A percentile compares a stretch with the other conserved stretches of the same genome.
phyloP scores from a whole-genome alignment of 2,113 vertebrate species.

The Esox niger region DNA sequence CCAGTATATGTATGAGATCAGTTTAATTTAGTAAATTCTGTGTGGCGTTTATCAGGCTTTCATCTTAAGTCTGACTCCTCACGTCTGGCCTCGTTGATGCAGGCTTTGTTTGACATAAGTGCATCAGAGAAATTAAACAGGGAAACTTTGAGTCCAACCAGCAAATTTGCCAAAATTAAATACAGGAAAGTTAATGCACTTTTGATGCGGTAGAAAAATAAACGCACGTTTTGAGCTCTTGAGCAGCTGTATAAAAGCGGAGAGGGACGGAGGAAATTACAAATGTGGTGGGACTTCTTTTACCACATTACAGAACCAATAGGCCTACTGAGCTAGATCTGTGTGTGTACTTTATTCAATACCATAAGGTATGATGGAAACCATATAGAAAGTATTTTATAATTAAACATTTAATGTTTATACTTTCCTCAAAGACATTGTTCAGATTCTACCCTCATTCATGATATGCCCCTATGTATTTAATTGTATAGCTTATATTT shows the following conservation, averaged over 20 bases:
- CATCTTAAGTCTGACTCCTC: neutral
- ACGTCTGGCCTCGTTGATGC: slow-evolving; percentile 6
- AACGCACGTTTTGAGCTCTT: slow-evolving; percentile 19
- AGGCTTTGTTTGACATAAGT: slow-evolving; percentile 20
- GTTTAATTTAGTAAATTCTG: neutral
- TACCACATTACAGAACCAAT: slow-evolving; percentile 35
- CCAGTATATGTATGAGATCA: slow-evolving; percentile 1
- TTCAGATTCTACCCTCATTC: slow-evolving; percentile 33
- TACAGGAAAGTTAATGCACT: slow-evolving; percentile 16
- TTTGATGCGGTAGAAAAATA: slow-evolving; percentile 44
- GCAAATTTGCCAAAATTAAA: slow-evolving; percentile 33
- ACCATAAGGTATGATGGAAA: slow-evolving; percentile 10
- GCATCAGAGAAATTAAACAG: slow-evolving; percentile 20
- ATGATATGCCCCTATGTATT: slow-evolving; percentile 32
- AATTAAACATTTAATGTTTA: slow-evolving; percentile 23
- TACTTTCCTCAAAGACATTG: slow-evolving; percentile 23
- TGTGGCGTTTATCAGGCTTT: neutral
- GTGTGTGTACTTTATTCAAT: neutral
- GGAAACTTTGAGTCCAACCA: slow-evolving; percentile 21
- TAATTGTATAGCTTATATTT: slow-evolving; percentile 39
- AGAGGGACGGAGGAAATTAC: slow-evolving; percentile 27
- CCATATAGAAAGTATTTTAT: slow-evolving; percentile 24
- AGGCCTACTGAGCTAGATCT: neutral
- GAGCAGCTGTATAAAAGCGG: slow-evolving; percentile 8
- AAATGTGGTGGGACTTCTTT: slow-evolving; percentile 27